Percentiles rank a stretch among this genome's conserved stretches.
phyloP scores from a whole-genome alignment of 2,888 invertebrate genomes.

The Conus canariensis region DNA sequence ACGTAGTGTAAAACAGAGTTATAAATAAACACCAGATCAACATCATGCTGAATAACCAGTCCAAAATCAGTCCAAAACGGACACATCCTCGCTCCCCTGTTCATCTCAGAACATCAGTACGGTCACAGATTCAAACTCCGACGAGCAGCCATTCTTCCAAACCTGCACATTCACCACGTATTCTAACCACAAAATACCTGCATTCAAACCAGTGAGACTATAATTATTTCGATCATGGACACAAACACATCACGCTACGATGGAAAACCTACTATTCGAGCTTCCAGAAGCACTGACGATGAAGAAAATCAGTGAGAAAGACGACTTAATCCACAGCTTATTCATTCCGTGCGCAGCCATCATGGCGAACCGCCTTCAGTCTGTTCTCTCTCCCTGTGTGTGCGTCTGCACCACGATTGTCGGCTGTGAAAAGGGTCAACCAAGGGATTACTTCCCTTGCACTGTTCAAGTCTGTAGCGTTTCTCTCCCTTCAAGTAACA shows the following conservation, averaged over 20 bases:
- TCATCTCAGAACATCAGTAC: not conserved
- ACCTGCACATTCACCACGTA: not conserved
- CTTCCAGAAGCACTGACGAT: not conserved
- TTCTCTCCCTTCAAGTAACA: not conserved
- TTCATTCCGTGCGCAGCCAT: conserved; percentile 5
- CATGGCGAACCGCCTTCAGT: conserved; percentile 30
- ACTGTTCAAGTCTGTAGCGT: not conserved
- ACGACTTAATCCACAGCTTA: not conserved
- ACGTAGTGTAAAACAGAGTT: too few relatives aligned
- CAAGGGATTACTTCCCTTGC: not conserved
- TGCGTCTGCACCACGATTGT: not conserved
- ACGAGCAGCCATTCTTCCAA: not conserved
- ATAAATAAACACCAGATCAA: too few relatives aligned
- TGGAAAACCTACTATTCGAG: not conserved
- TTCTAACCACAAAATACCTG: not conserved
- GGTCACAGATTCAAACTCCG: not conserved
- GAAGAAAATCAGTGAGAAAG: conserved; percentile 1
- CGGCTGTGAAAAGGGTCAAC: not conserved
- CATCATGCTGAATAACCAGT: too few relatives aligned
- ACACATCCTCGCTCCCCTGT: too few relatives aligned
- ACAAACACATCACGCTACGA: not conserved
- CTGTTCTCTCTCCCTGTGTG: not conserved
- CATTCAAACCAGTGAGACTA: not conserved
- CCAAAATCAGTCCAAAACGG: too few relatives aligned
- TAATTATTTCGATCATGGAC: not conserved